A percentile compares a stretch with the other conserved stretches of the same genome.
Evolutionary conservation across 2,888 invertebrate species (phyloP).

Genomic region (Zelleria hepariella): DNA sequence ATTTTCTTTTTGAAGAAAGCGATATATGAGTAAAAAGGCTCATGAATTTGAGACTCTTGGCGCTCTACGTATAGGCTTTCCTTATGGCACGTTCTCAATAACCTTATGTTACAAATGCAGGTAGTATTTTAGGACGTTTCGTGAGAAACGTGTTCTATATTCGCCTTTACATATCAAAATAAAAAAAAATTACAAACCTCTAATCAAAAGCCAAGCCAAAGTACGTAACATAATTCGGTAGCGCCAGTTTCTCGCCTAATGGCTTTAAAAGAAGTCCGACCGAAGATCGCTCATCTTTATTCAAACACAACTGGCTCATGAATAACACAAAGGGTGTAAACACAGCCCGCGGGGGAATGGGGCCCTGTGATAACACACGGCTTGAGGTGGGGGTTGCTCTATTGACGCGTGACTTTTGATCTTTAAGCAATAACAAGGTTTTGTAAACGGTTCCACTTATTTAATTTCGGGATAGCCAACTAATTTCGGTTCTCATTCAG

Average conservation of each 20-base stretch:
- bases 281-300: slow-evolving; percentile 54
- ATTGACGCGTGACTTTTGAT: neutral
- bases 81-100: too few relatives aligned
- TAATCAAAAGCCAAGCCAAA: too few relatives aligned
- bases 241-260: slow-evolving; percentile 21
- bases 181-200: too few relatives aligned
- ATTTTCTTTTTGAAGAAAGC: neutral
- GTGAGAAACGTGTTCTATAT: too few relatives aligned
- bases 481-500: too few relatives aligned
- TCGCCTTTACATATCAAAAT: too few relatives aligned
- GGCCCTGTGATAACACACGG: slow-evolving; percentile 48
- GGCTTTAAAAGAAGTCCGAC: slow-evolving; percentile 30
- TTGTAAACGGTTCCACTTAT: too few relatives aligned
- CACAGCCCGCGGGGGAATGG: slow-evolving; percentile 41
- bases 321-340: slow-evolving; percentile 58
- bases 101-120: too few relatives aligned
- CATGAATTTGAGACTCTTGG: neutral
- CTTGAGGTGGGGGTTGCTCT: slow-evolving; percentile 12
- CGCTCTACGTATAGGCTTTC: too few relatives aligned
- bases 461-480: too few relatives aligned
- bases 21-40: neutral
- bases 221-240: neutral
- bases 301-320: slow-evolving; percentile 49
- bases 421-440: neutral
- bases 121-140: too few relatives aligned